A percentile compares a stretch with the other conserved stretches of the same genome.
These are phyloP conservation scores for Tetranychus truncatus DNA, from an alignment of 2,888 invertebrate species.

Conservation along the genomic window DNA sequence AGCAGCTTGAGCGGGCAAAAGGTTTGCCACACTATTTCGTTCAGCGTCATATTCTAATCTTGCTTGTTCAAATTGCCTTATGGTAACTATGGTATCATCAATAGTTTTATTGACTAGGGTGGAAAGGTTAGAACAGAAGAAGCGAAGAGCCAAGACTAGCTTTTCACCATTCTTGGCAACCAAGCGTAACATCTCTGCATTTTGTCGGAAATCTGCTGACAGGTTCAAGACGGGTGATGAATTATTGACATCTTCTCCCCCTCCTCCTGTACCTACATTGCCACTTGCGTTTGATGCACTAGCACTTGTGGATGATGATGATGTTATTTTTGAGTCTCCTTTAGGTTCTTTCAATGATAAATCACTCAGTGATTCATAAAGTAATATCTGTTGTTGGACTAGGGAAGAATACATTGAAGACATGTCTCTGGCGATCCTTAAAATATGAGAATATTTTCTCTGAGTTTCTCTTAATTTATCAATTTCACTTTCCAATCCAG, in stretches of 20 bases:
- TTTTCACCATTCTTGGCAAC: constrained; percentile 83
- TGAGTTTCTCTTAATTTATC: constrained; percentile 82
- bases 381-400: constrained; percentile 19
- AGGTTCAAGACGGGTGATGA: not conserved
- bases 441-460: constrained; percentile 48
- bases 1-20: constrained; percentile 11
- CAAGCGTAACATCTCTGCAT: constrained; percentile 84
- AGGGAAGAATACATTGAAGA: constrained; percentile 17
- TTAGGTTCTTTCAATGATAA: constrained; percentile 17
- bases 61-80: constrained; percentile 55
- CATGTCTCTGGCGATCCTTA: constrained; percentile 26
- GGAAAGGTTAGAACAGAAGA: constrained; percentile 85
- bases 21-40: constrained; percentile 42
- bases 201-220: constrained; percentile 68
- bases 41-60: constrained; percentile 93
- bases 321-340: too few species aligned
- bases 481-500: constrained; percentile 81
- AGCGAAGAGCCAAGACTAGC: constrained; percentile 66
- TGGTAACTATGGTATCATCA: constrained; percentile 69
- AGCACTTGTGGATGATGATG: constrained; percentile 1
- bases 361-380: constrained; percentile 21
- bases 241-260: not conserved
- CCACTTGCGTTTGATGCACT: not conserved
- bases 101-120: constrained; percentile 94
- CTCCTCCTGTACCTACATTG: not conserved